phyloP scores from a whole-genome alignment of 2,113 vertebrate genomes.

The Tricholaema leucomelas region DNA sequence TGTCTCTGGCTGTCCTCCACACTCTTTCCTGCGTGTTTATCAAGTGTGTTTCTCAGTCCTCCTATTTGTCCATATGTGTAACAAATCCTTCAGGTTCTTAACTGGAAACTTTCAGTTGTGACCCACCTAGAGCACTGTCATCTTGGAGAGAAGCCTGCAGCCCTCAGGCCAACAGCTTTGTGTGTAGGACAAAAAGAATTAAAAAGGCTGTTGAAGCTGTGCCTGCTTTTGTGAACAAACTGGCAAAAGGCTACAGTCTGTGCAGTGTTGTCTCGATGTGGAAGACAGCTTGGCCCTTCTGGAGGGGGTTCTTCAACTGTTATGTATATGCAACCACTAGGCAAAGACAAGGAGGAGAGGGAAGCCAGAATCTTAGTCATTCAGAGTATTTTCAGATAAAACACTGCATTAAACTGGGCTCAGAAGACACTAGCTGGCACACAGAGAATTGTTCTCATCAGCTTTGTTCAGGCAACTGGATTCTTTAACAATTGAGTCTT shows the following conservation, averaged over 20 bases:
- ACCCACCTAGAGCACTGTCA: conserved; percentile 65
- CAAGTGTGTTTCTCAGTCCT: background rate
- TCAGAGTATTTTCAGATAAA: background rate
- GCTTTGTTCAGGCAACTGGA: background rate
- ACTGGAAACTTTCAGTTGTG: conserved; percentile 55
- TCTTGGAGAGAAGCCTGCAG: conserved; percentile 39
- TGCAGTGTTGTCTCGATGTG: background rate
- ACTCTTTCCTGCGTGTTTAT: background rate
- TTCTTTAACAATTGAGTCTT: background rate
- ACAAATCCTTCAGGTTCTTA: conserved; percentile 11
- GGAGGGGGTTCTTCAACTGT: background rate
- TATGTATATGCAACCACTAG: background rate
- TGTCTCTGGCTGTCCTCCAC: background rate
- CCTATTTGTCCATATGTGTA: background rate
- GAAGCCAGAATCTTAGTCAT: background rate
- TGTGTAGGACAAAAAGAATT: background rate
- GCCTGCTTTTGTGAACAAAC: conserved; percentile 22
- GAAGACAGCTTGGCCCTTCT: background rate
- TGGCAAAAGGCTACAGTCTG: conserved; percentile 4
- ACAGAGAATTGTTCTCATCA: background rate
- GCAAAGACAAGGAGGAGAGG: background rate
- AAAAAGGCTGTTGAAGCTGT: conserved; percentile 4
- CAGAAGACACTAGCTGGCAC: background rate
- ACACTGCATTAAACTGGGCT: background rate
- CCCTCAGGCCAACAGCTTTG: conserved; percentile 4